phyloP scores from a whole-genome alignment of 2,888 invertebrate species.

The Zele albiditarsus region DNA sequence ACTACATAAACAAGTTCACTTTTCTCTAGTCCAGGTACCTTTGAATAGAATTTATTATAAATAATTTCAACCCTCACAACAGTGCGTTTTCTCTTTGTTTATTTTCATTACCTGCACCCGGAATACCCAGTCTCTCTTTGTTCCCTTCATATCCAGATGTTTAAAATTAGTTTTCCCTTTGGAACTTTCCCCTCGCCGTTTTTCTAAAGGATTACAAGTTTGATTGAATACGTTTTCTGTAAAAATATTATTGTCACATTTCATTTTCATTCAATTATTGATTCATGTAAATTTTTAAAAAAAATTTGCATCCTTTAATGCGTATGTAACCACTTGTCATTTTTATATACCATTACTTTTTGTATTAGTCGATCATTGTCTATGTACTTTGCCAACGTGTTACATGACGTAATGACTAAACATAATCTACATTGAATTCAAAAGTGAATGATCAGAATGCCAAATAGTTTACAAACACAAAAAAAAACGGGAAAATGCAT shows the following conservation, averaged over 20 bases:
- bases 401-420: background rate
- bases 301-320: background rate
- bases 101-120: conserved; percentile 65
- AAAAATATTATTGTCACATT: conserved; percentile 54
- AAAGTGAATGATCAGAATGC: background rate
- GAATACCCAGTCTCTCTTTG: conserved; percentile 69
- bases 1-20: conserved; percentile 69
- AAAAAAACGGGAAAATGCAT: background rate
- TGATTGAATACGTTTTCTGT: conserved; percentile 57
- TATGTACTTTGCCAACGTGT: background rate
- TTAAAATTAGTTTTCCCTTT: conserved; percentile 50
- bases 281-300: background rate
- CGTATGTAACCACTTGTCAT: background rate
- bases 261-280: background rate
- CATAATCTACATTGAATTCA: background rate
- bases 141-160: conserved; percentile 64
- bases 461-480: conserved; percentile 13
- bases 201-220: conserved; percentile 51
- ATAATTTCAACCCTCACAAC: conserved; percentile 12
- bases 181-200: conserved; percentile 48
- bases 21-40: conserved; percentile 67
- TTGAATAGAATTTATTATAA: conserved; percentile 33
- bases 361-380: background rate
- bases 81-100: background rate
- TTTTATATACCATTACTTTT: background rate